Conservation (phyloP, 2,888 invertebrate species). For the Linnaemya tessellans region DNA sequence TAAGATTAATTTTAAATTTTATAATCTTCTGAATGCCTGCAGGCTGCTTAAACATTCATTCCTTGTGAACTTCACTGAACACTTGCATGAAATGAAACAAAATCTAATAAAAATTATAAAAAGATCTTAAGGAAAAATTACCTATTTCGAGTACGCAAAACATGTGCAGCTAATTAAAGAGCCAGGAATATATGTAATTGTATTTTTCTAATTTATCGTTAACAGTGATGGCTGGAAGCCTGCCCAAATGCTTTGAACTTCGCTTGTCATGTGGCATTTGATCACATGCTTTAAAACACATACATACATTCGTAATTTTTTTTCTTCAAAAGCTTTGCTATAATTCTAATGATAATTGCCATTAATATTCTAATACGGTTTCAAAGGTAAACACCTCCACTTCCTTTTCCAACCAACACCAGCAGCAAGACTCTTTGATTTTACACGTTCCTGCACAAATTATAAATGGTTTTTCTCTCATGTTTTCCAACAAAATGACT, state of each 20-base stretch:
- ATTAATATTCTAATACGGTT: conserved; percentile 5
- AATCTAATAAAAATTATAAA: not conserved
- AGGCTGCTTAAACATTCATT: no score
- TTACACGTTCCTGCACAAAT: conserved; percentile 30
- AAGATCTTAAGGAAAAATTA: not conserved
- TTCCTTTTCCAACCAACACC: not conserved
- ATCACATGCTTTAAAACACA: not conserved
- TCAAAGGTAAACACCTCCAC: not conserved
- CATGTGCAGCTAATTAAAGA: not conserved
- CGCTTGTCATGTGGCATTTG: not conserved
- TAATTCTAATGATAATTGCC: not conserved
- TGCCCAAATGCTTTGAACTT: not conserved
- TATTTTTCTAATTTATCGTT: not conserved
- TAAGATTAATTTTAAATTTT: no score
- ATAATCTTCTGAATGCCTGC: no score
- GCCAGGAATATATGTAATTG: not conserved
- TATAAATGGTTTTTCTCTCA: not conserved
- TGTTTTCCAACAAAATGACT: not conserved
- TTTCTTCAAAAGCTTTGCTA: not conserved
- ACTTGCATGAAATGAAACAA: not conserved
- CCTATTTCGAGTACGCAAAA: not conserved
- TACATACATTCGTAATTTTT: no score
- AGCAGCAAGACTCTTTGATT: not conserved
- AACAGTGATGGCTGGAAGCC: not conserved
- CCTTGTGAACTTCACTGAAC: not conserved